Conservation (phyloP, 2,888 invertebrate genomes). For the Caenorhabditis sp. region DNA sequence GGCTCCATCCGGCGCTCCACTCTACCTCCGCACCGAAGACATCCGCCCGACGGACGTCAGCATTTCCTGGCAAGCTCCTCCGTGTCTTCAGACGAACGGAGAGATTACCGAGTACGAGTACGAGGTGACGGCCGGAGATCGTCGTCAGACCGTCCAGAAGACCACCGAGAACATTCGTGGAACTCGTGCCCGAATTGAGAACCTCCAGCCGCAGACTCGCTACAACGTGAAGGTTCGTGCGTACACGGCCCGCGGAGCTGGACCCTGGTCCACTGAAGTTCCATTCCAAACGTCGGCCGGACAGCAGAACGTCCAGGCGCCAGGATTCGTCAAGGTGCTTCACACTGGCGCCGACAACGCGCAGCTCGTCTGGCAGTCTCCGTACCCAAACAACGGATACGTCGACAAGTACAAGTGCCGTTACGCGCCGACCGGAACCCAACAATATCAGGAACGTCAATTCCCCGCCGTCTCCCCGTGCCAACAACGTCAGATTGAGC, state of each 20-base stretch:
- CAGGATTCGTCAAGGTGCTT: conserved; percentile 66
- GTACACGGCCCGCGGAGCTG: conserved; percentile 77
- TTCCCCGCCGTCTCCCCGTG: conserved; percentile 76
- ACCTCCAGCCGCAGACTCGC: conserved; percentile 75
- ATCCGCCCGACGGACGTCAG: conserved; percentile 65
- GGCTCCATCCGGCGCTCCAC: conserved; percentile 76
- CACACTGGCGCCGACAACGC: conserved; percentile 75
- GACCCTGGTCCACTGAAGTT: conserved; percentile 78
- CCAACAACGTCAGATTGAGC: conserved; percentile 72
- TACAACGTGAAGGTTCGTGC: conserved; percentile 78
- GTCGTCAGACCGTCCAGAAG: conserved; percentile 67
- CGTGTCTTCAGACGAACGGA: conserved; percentile 79
- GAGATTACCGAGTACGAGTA: conserved; percentile 79
- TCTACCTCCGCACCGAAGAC: conserved; percentile 71
- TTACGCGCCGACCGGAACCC: conserved; percentile 71
- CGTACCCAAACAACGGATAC: conserved; percentile 69
- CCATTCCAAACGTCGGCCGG: conserved; percentile 73
- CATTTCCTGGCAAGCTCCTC: conserved; percentile 79
- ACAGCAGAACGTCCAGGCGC: conserved; percentile 51
- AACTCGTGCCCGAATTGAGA: conserved; percentile 72
- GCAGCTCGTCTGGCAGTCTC: conserved; percentile 78
- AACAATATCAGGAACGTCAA: conserved; percentile 69
- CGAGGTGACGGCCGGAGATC: conserved; percentile 74
- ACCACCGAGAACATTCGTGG: conserved; percentile 73
- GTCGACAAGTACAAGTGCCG: conserved; percentile 78